phyloP scores from a whole-genome alignment of 2,113 vertebrate genomes.

The Dromiciops gliroides region DNA sequence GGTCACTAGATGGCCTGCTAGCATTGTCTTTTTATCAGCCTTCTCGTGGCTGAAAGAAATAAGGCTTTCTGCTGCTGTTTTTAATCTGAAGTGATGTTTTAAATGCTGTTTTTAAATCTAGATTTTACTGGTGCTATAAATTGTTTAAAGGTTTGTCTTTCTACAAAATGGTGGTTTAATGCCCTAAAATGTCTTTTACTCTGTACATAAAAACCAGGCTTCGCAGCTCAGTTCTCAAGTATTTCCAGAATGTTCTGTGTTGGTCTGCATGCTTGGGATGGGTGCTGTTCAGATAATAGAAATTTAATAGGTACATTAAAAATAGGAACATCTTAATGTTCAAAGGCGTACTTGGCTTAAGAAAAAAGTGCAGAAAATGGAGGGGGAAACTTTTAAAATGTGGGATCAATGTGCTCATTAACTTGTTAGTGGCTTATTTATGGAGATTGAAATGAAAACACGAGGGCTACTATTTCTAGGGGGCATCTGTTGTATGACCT shows the following conservation, averaged over 20 bases:
- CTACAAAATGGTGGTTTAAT: constrained; percentile 59
- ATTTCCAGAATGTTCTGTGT: constrained; percentile 10
- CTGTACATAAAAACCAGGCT: constrained; percentile 55
- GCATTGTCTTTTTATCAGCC: constrained; percentile 66
- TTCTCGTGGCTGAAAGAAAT: constrained; percentile 31
- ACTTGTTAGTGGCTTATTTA: neutral
- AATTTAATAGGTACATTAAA: constrained; percentile 51
- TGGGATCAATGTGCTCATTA: constrained; percentile 28
- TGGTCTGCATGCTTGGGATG: constrained; percentile 50
- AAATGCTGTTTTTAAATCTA: constrained; percentile 71
- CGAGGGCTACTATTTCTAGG: neutral
- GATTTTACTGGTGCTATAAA: constrained; percentile 74
- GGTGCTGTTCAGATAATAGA: constrained; percentile 53
- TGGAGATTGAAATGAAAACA: neutral
- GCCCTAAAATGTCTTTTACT: constrained; percentile 57
- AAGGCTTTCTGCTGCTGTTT: constrained; percentile 55
- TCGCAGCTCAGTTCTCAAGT: constrained; percentile 52
- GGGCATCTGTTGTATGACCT: neutral
- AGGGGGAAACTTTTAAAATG: constrained; percentile 25
- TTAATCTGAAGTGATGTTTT: constrained; percentile 72
- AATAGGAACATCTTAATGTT: constrained; percentile 35
- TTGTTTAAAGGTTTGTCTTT: constrained; percentile 71
- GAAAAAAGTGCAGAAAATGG: constrained; percentile 49
- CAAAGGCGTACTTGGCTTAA: constrained; percentile 52
- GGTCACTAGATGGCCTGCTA: constrained; percentile 86